phyloP scores from a whole-genome alignment of 2,797 vertebrate genomes.

The Selene dorsalis region DNA sequence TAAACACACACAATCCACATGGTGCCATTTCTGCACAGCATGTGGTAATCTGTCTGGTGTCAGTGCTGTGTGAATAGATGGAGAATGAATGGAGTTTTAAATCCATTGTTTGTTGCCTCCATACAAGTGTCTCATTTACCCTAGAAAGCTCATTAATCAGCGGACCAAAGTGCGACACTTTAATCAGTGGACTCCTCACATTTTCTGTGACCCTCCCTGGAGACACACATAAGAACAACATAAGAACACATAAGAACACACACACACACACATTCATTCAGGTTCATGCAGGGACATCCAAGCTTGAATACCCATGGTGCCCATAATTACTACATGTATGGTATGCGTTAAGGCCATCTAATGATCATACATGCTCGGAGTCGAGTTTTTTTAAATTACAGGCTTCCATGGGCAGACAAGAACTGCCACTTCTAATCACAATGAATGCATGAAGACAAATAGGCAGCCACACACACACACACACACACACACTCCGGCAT shows the following conservation, averaged over 20 bases:
- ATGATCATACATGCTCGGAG: conserved; percentile 41
- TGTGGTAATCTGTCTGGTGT: conserved; percentile 21
- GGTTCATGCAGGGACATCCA: not conserved
- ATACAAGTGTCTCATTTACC: conserved; percentile 30
- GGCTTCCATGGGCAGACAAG: conserved; percentile 48
- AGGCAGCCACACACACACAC: conserved; percentile 41
- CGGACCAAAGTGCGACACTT: conserved; percentile 37
- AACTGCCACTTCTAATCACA: conserved; percentile 64
- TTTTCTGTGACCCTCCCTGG: conserved; percentile 1
- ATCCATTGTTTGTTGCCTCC: conserved; percentile 14
- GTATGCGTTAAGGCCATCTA: conserved; percentile 10
- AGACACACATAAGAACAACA: not conserved
- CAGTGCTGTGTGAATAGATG: conserved; percentile 18
- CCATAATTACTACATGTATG: conserved; percentile 25
- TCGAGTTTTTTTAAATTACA: conserved; percentile 74
- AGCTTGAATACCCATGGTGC: conserved; percentile 6
- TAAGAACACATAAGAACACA: too few relatives aligned
- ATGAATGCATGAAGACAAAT: conserved; percentile 46
- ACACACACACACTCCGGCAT: too few relatives aligned
- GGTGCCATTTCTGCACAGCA: not conserved
- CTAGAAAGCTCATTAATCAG: conserved; percentile 57
- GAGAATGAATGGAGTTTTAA: conserved; percentile 16
- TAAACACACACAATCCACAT: conserved; percentile 8
- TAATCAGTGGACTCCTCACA: conserved; percentile 45
- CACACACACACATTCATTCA: not conserved